phyloP scores from a whole-genome alignment of 2,113 vertebrate genomes.

The Casuarius casuarius region DNA sequence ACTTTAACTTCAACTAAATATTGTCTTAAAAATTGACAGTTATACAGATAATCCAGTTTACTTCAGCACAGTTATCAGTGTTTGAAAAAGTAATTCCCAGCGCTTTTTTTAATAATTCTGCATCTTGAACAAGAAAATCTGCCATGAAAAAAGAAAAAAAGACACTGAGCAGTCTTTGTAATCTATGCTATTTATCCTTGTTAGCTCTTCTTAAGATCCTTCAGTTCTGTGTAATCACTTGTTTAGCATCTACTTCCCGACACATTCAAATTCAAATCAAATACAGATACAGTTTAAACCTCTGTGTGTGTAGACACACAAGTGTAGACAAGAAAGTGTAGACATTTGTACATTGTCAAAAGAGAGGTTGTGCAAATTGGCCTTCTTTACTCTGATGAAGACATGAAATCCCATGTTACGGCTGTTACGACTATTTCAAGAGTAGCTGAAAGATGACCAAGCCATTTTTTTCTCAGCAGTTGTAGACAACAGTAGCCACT shows the following conservation, averaged over 20 bases:
- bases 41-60: not conserved
- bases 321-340: not conserved
- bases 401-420: not conserved
- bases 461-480: not conserved
- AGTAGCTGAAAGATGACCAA: not conserved
- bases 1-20: not conserved
- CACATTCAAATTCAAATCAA: too few species aligned
- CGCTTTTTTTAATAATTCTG: not conserved
- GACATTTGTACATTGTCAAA: not conserved
- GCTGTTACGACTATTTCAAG: not conserved
- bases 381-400: not conserved
- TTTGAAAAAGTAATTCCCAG: not conserved
- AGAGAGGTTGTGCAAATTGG: not conserved
- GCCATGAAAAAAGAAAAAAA: not conserved
- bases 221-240: not conserved
- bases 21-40: not conserved
- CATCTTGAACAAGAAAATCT: not conserved
- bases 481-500: not conserved
- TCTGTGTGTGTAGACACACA: too few species aligned
- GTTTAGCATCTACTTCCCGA: rapidly evolving
- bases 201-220: not conserved
- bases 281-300: not conserved
- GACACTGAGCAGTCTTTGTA: not conserved
- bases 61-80: not conserved
- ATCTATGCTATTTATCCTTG: not conserved